Base-by-base conservation (phyloP, 2,888 invertebrate species). In the Brachyptera risi region DNA sequence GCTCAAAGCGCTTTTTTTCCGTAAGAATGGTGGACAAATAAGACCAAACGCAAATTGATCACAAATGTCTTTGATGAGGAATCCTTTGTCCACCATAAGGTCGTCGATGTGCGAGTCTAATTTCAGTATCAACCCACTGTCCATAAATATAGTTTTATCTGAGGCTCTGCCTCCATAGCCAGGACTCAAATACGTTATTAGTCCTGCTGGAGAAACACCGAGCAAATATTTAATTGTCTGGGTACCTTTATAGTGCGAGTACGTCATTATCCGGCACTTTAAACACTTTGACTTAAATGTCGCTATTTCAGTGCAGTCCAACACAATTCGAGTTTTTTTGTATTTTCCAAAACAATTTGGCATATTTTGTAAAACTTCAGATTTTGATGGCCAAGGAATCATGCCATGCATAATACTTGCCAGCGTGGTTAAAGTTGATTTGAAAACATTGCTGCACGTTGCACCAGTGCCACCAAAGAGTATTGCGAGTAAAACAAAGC, bases 131-230 rank as follows among this genome's bases (percentile, higher is more conserved):
- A 54, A 54, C 11, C 23, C 19, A 15, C 54, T 54, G 7, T 54
- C 27, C 9, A 17, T 7, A 27, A 54, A 54, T 4, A 54, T 54
- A 7, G 31, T 11, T 27, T 54, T 54, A 15, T 54, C 54, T 27
- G 54, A 54, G 26, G 54, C 54, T 15, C 54, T n/a, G 3, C 54
- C 54, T 17, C 54, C 54, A 27, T 54, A 54, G 15, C 54, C 54
- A 11, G 4, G 4, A 27, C 37, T 54, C 4, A 54, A 15, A 54
- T 17, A 54, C n/a, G 15, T 54, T 7, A 54, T 54, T 4, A 27
- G 3, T 7, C 54, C 37, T 7, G 54, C 54, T 27, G 54, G 54
- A 9, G 54, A 17, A 3, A 54, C 50, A 5, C 50, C 50, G 19
- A 50, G 7, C n/a, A 50, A 27, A 15, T 26, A 50, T 19, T 50